Conservation (phyloP, 2,113 vertebrate species). For the Myiagra hebetior region DNA sequence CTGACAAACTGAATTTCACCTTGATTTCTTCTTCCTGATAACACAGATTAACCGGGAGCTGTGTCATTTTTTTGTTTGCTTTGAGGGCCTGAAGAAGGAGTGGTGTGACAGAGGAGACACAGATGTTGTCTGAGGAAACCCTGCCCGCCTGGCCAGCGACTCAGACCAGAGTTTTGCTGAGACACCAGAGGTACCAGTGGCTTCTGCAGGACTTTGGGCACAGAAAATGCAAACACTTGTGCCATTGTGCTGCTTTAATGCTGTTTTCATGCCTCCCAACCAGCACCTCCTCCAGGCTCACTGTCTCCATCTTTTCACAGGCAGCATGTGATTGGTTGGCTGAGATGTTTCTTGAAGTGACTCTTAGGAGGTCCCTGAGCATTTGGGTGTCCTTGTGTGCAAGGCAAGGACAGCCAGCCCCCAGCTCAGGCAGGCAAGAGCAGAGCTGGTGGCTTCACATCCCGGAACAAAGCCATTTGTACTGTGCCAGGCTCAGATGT, state of each 20-base stretch:
- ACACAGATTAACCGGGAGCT: neutral
- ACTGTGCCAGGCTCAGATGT: neutral
- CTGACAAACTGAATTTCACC: neutral
- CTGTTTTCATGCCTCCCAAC: neutral
- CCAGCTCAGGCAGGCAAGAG: conserved; percentile 56
- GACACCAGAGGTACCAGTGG: neutral
- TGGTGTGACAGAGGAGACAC: neutral
- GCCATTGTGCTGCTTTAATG: neutral
- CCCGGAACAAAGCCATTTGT: conserved; percentile 21
- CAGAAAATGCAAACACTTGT: neutral
- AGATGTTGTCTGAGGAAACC: neutral
- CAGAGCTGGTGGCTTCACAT: conserved; percentile 69
- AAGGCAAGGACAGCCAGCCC: conserved; percentile 68
- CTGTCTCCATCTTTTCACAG: neutral
- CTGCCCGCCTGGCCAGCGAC: fast-evolving
- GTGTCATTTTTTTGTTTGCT: neutral
- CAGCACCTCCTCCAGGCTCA: neutral
- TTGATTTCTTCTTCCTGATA: conserved; percentile 10
- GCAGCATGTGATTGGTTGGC: neutral
- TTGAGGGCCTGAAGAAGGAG: neutral
- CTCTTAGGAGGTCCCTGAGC: neutral
- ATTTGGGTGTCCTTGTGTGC: conserved; percentile 20
- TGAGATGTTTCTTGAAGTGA: neutral
- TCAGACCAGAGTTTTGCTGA: neutral
- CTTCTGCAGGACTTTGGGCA: neutral